Percentiles rank a stretch among this genome's conserved stretches.
phyloP scores from a whole-genome alignment of 64 coral and sea anemone genomes.

The Montipora capricornis region DNA sequence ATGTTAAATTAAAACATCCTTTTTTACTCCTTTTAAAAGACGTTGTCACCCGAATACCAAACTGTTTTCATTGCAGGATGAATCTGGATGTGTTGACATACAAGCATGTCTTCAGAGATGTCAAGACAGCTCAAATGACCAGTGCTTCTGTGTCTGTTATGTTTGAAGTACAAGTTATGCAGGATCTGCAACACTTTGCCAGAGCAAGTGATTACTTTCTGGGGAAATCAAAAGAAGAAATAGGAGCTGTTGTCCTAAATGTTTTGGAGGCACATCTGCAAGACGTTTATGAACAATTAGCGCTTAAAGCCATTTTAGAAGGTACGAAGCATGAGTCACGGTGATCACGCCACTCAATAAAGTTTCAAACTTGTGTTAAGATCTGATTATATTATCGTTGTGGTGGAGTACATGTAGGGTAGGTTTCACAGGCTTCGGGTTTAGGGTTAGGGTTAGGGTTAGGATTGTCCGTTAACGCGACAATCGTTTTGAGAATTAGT shows the following conservation, averaged over 20 bases:
- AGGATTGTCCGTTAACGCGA: no score
- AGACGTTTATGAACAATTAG: background rate
- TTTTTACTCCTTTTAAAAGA: no score
- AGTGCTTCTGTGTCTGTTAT: slow-evolving; percentile 31
- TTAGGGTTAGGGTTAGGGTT: no score
- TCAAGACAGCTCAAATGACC: slow-evolving; percentile 6
- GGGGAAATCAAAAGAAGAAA: slow-evolving; percentile 31
- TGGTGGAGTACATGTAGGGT: no score
- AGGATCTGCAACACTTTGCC: slow-evolving; percentile 44
- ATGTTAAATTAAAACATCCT: no score
- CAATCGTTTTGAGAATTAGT: no score
- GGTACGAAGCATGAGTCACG: background rate
- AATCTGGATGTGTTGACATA: slow-evolving; percentile 37
- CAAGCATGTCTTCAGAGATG: slow-evolving; percentile 18
- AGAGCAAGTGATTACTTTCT: slow-evolving; percentile 39
- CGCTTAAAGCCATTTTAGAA: slow-evolving; percentile 19
- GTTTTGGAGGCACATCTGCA: slow-evolving; percentile 30
- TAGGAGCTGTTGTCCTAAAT: slow-evolving; percentile 12
- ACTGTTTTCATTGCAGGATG: slow-evolving; percentile 10
- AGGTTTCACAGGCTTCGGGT: no score
- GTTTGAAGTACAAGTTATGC: slow-evolving; percentile 30
- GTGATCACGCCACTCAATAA: no score
- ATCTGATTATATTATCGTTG: no score
- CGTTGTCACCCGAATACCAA: no score
- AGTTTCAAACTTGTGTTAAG: no score